Evolutionary conservation across 2,797 vertebrate genomes (phyloP), one percentile per base, ranked within the genome.

Genomic region (Sylvilagus floridanus): DNA sequence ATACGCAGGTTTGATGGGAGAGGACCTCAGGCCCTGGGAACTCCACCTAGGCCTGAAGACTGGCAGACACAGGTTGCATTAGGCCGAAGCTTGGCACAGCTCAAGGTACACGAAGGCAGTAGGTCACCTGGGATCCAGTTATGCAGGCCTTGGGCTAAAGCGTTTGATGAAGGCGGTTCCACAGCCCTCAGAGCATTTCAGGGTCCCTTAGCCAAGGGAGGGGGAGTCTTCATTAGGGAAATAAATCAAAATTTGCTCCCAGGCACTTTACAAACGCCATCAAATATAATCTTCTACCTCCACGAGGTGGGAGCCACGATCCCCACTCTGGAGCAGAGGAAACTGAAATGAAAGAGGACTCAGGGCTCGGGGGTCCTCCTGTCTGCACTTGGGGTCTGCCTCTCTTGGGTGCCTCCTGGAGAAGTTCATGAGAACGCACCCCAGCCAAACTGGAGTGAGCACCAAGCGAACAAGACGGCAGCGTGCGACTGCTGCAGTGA

Each of bases 161-260:
- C 32, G 47, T 65, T 50, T 62, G 54, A 71, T 62, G 54, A 71
- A 62, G 14, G 66, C 77, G 77, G 47, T 88, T 91, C 73, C 54
- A 89, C 4, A 83, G 84, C 30, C 30, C 65, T 65, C 2, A 4
- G 22, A 57, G 2, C 26, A 72, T 71, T 78, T 71, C 60, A 78
- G 91, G 47, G 62, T 85, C 77, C 95, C 65, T 92, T 76, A 26
- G 37, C 19, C 54, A 42, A 73, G 35, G n/a, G 62, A 17, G 54
- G 71, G 62, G 30, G 54, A 24, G 50, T 57, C 28, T 88, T 79
- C 32, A 83, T 93, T 79, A 72, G 9, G 37, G 24, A 90, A 92
- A 92, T 81, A 84, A 90, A 87, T 19, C 22, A 83, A 82, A 84
- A 86, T 62, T 63, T 71, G 50, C 75, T 91, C 63, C 22, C 69